Base-by-base conservation (phyloP, 2,113 vertebrate species). In the Dicaeum eximium region DNA sequence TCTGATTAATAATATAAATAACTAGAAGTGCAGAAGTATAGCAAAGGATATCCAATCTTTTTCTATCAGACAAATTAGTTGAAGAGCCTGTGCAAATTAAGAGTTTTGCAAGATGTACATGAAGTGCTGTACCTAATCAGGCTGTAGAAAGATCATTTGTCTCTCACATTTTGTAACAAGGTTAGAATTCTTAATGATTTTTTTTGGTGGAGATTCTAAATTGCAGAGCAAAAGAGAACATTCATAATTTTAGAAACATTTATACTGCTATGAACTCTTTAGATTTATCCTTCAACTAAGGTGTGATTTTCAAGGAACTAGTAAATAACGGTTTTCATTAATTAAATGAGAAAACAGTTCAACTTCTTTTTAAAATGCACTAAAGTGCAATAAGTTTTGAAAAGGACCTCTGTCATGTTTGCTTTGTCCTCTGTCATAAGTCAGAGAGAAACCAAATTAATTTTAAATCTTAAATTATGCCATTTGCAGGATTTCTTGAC, bases 181-280 rank as follows among this genome's bases (percentile, higher is more conserved):
- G 15, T 82, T 90, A 95, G 83, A 96, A 96, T 96, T 86, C 88
- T 62, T 96, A 96, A 95, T 95, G 23, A 93, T 65, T 58, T 7
- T 74, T 84, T 86, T 67, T 73, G 19, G 12, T 56, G 10, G 35
- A 61, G 14, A 70, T 93, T 95, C 57, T 80, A 50, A 93, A 61
- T 50, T 88, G 31, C 20, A 69, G 35, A 78, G 9, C 23, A 66
- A 66, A 65, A 80, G 24, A 94, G 22, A 92, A 51, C 40, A 85
- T 69, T 65, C 15, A 18, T 51, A n/a, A 22, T 35, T 47, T 88
- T 75, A 87, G 53, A 95, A 94, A 93, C 64, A 87, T 77, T 96
- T 50, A 83, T 42, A 92, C 56, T 10, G 10, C 40, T 42, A 62
- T 28, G 5, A 86, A 77, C 23, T 61, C 33, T 83, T 86, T 65